Base-by-base conservation (phyloP, 2,797 vertebrate genomes). In the Chelonia mydas region DNA sequence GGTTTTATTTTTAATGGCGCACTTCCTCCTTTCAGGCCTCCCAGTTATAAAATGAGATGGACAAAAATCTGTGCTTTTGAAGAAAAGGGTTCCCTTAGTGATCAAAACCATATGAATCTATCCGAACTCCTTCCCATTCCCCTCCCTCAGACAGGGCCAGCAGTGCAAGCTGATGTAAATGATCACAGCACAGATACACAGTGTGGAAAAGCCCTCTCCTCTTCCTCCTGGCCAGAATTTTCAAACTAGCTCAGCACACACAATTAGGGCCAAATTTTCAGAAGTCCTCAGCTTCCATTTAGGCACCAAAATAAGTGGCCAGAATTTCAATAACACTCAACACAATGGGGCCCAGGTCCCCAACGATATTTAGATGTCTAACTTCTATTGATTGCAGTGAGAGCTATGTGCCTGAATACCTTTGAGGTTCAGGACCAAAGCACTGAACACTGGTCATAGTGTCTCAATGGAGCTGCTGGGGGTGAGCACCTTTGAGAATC, bases 201-300 rank as follows among this genome's bases (percentile, higher is more conserved):
- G 31, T 33, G 15, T 61, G 59, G 59, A 61, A 61, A 61, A 61
- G 13, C 33, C 13, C 31, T 33, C 59, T 33, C 6, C 27, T 57
- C 57, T 94, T 84, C 59, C 78, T 87, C 68, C 21, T 87, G 49
- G 88, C 86, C 92, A 91, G 91, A 80, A 92, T 96, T 95, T 94
- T 93, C 91, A 90, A 31, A 61, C 68, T 94, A 86, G 81, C 68
- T 97, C 86, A 88, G 50, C 88, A 89, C 96, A 83, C 55, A 87
- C 37, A 53, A 90, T 89, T 0, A 1, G n/a, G 45, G 55, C 4
- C 86, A 31, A 28, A 28, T 86, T 91, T 96, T 90, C 89, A 84
- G 89, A 90, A 93, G 77, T 1, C 5, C 50, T 74, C 81, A 55
- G 79, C n/a, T 74, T 93, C 28, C 28, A 51, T 83, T 88, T 84